These are phyloP conservation scores for Lepidochrysops patricia DNA, from an alignment of 2,888 invertebrate genomes.

Conservation along the genomic window DNA sequence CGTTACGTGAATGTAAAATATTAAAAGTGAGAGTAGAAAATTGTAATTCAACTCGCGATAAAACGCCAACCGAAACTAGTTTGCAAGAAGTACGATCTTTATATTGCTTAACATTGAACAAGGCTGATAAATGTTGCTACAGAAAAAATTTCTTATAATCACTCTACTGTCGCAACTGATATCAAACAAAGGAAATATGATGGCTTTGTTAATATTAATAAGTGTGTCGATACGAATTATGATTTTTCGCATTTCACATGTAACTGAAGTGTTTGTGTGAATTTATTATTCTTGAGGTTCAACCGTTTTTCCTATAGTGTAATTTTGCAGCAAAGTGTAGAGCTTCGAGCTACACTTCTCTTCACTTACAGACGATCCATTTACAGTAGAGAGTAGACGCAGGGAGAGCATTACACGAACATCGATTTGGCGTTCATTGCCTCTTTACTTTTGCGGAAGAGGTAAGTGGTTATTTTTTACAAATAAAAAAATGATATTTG, in stretches of 20 bases:
- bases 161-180: slow-evolving; percentile 2
- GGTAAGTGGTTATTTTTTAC: no score
- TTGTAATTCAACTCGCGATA: slow-evolving; percentile 19
- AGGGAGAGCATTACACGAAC: background rate
- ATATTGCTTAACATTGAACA: slow-evolving; percentile 8
- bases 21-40: slow-evolving; percentile 22
- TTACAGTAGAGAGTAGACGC: background rate
- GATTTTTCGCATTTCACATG: background rate
- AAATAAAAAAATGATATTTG: no score
- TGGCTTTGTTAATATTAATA: background rate
- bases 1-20: slow-evolving; percentile 16
- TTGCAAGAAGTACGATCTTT: slow-evolving; percentile 15
- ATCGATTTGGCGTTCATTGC: background rate
- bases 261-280: no score
- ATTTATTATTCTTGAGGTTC: no score
- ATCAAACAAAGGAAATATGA: background rate
- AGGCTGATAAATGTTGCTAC: slow-evolving; percentile 2
- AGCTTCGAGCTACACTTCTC: background rate
- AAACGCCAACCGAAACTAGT: slow-evolving; percentile 11
- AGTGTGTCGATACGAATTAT: background rate
- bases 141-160: slow-evolving; percentile 3
- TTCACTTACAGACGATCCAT: no score
- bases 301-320: no score
- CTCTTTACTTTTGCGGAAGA: no score
- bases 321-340: no score